Evolutionary conservation across 2,797 vertebrate genomes (phyloP).

Genomic region (Lindbergichthys nudifrons): DNA sequence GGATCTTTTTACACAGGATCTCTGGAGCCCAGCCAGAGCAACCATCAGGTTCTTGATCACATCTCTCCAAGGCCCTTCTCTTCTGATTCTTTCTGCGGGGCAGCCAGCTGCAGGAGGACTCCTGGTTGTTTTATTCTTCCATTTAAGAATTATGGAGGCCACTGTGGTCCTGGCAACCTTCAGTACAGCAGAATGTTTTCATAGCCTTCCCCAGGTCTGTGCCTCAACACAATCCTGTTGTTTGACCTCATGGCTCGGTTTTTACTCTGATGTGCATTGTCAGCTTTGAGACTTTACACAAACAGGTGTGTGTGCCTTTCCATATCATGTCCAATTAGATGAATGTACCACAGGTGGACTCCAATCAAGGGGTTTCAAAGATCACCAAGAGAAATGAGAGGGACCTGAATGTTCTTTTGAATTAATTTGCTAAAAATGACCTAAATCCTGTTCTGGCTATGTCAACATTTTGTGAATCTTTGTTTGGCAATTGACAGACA

Average conservation of each 20-base stretch:
- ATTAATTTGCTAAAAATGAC: no score
- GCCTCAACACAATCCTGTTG: neutral
- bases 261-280: neutral
- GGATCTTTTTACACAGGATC: neutral
- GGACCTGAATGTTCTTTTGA: no score
- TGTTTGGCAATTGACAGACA: neutral
- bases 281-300: neutral
- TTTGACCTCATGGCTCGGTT: neutral
- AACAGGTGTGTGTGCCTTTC: neutral
- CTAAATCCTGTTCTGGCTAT: neutral
- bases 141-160: neutral
- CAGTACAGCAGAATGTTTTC: neutral
- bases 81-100: no score
- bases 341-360: neutral
- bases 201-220: neutral
- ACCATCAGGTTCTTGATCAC: no score
- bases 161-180: neutral
- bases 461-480: neutral
- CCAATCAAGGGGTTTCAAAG: neutral
- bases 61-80: neutral
- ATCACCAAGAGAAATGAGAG: no score
- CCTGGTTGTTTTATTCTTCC: neutral
- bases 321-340: no score
- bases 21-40: neutral
- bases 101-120: neutral